Percentiles rank a stretch among this genome's conserved stretches.
Evolutionary conservation across 2,113 vertebrate genomes (phyloP).

Genomic region (Blennius ocellaris): DNA sequence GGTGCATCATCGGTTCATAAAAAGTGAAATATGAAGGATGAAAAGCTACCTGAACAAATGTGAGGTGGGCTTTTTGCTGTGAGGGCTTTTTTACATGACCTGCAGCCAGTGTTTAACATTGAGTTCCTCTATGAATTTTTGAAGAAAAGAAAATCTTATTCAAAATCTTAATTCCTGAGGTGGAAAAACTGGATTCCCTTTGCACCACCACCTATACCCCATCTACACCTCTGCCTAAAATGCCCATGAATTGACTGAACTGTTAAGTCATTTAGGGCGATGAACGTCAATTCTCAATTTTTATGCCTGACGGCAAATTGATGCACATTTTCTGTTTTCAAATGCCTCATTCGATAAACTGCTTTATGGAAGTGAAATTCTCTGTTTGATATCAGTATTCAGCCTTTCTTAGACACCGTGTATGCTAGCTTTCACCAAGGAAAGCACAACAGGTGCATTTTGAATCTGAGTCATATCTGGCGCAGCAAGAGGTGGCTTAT

Average conservation of each 20-base stretch:
- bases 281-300: neutral
- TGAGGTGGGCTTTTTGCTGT: neutral
- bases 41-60: neutral
- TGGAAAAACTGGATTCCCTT: neutral
- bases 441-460: constrained; percentile 50
- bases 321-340: neutral
- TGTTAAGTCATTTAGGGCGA: neutral
- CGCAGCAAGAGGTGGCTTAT: constrained; percentile 36
- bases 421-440: constrained; percentile 29
- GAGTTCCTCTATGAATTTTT: neutral
- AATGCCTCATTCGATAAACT: constrained; percentile 5
- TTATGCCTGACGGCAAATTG: constrained; percentile 20
- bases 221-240: neutral
- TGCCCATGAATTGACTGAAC: constrained; percentile 1
- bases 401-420: neutral
- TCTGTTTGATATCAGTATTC: constrained; percentile 18
- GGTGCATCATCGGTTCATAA: neutral
- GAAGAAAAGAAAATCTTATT: neutral
- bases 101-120: neutral
- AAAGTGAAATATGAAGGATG: neutral
- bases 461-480: constrained; percentile 40
- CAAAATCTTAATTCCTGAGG: neutral
- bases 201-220: neutral
- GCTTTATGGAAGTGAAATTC: constrained; percentile 5
- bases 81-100: neutral